Evolutionary conservation across 2,113 vertebrate genomes (phyloP).

Genomic region (Orientallactaga bullata): DNA sequence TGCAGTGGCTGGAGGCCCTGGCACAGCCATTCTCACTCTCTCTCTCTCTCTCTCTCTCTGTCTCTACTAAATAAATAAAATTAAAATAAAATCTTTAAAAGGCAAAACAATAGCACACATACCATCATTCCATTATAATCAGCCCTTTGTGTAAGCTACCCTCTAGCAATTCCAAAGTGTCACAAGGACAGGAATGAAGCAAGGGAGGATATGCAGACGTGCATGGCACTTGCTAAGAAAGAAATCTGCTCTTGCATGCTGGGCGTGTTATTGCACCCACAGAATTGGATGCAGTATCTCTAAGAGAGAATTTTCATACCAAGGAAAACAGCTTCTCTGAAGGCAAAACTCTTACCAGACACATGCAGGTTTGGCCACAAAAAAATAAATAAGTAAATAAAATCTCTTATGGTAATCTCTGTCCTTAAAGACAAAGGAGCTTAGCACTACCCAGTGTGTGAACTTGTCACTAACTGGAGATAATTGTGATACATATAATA

Average conservation of each 20-base stretch:
- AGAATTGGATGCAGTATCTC: conserved; percentile 80
- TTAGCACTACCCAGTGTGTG: background rate
- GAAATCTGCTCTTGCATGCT: conserved; percentile 29
- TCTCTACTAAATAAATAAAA: too few species aligned
- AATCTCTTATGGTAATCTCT: conserved; percentile 67
- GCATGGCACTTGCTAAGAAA: conserved; percentile 74
- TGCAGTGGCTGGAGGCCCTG: too few species aligned
- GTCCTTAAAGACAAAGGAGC: background rate
- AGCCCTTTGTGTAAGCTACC: conserved; percentile 65
- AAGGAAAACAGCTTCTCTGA: conserved; percentile 78
- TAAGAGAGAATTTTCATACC: conserved; percentile 78
- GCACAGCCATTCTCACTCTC: too few species aligned
- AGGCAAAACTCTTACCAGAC: conserved; percentile 75
- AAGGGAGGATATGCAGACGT: conserved; percentile 79
- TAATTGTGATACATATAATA: background rate
- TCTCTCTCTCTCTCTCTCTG: too few species aligned
- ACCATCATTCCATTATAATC: conserved; percentile 75
- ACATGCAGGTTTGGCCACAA: conserved; percentile 37
- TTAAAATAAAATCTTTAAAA: too few species aligned
- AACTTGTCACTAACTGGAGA: background rate
- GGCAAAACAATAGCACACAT: too few species aligned
- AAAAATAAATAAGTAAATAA: conserved; percentile 40
- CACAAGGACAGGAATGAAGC: conserved; percentile 73
- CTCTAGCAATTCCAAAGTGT: conserved; percentile 80
- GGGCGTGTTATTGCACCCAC: conserved; percentile 66